Base-by-base conservation (phyloP, 2,113 vertebrate genomes). In the Sander vitreus region DNA sequence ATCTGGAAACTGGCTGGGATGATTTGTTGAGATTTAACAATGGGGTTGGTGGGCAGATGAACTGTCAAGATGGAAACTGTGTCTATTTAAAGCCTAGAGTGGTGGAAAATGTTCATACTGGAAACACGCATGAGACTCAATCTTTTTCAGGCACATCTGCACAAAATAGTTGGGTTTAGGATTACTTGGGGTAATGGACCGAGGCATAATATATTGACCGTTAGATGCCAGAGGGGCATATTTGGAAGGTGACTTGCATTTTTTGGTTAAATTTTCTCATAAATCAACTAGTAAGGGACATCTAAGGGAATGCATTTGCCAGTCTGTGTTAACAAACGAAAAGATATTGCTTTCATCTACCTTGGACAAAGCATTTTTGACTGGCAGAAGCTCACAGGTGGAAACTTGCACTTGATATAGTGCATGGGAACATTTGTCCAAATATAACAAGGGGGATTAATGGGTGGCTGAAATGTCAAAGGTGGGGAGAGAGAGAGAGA, bases 41-140 rank as follows among this genome's bases (percentile, higher is more conserved):
- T 90, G 79, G 87, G 72, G 86, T 93, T 86, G 89, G 86, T 85
- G 83, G 84, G 85, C 86, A 89, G 91, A 93, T 90, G 91, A 89
- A 92, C 90, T 89, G 79, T 91, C 87, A 89, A 92, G 88, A 91
- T 92, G 93, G 91, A 92, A 92, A 94, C 60, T n/a, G 75, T 39
- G 76, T 89, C 92, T 93, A 94, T 94, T 93, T 94, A 93, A 93
- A 93, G 91, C 68, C 57, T 25, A 2, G 65, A 50, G 73, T 82
- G 82, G 88, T 78, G 88, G 92, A 92, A 93, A 93, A 88, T 74
- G 84, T 91, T 85, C 71, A 57, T 80, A 76, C 82, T 92, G 91
- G 90, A 93, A 90, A 89, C 90, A 87, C 73, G 76, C 89, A 83
- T 91, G 84, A 90, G 83, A 87, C 62, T 70, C 81, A 87, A 74